Evolutionary conservation across 2,888 invertebrate genomes (phyloP).

Genomic region (Gortyna flavago): DNA sequence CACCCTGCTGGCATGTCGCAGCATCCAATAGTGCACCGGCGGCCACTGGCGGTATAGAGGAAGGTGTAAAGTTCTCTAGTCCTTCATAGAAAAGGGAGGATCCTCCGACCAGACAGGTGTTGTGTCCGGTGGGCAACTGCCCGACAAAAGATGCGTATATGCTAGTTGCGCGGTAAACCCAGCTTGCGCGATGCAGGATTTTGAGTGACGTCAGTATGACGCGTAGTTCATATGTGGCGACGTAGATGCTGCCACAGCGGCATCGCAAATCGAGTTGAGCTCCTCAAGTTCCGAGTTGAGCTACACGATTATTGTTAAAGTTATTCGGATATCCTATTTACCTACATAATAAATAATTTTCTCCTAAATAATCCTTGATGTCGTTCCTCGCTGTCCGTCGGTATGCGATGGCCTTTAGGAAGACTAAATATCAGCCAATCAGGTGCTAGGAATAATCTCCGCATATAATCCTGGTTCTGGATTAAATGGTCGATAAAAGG

Average conservation of each 20-base stretch:
- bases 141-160: too few species aligned
- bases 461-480: slow-evolving; percentile 21
- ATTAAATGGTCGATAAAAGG: slow-evolving; percentile 36
- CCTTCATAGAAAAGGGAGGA: too few species aligned
- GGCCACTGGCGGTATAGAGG: too few species aligned
- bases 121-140: too few species aligned
- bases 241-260: too few species aligned
- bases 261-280: neutral
- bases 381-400: neutral
- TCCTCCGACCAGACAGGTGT: too few species aligned
- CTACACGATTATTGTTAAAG: neutral
- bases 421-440: slow-evolving; percentile 17
- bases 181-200: too few species aligned
- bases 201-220: too few species aligned
- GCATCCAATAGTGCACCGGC: neutral
- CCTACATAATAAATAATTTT: neutral
- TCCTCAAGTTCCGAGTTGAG: neutral
- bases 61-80: too few species aligned
- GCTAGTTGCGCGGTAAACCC: too few species aligned
- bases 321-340: neutral
- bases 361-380: neutral
- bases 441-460: slow-evolving; percentile 27
- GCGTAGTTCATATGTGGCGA: too few species aligned
- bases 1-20: neutral
- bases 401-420: neutral